Evolutionary conservation across 1,140 invertebrate genomes (phyloP).

Genomic region (Scylla paramamosain): DNA sequence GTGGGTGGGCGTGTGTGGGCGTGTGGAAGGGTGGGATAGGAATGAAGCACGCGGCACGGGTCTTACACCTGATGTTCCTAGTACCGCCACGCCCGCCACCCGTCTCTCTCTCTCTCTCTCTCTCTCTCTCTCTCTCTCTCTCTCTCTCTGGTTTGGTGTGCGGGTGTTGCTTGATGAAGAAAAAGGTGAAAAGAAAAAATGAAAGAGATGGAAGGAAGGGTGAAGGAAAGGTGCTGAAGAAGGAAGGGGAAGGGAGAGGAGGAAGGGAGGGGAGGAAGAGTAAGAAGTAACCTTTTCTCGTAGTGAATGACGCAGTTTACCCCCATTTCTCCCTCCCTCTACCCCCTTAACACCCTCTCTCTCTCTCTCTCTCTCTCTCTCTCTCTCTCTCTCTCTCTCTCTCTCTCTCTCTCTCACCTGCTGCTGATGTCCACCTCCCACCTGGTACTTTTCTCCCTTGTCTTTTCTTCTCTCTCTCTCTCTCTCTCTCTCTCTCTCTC

Average conservation of each 20-base stretch:
- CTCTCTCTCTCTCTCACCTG: conserved; percentile 16
- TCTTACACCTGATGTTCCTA: conserved; percentile 53
- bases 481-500: background rate
- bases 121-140: conserved; percentile 56
- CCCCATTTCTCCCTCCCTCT: background rate
- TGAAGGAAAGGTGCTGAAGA: background rate
- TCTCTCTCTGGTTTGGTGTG: conserved; percentile 46
- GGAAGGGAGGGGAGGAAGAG: background rate
- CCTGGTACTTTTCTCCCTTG: background rate
- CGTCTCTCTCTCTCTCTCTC: conserved; percentile 51
- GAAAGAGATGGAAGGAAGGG: background rate
- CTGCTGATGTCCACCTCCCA: background rate
- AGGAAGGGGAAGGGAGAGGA: background rate
- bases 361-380: conserved; percentile 20
- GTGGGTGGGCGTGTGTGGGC: background rate
- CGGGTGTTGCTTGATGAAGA: conserved; percentile 9
- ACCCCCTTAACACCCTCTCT: background rate
- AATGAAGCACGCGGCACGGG: conserved; percentile 59
- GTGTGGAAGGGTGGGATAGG: background rate
- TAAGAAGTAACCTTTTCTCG: background rate
- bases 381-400: conserved; percentile 12
- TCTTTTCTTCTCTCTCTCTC: background rate
- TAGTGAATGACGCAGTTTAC: background rate
- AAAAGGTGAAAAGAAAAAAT: background rate
- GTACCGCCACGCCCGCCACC: conserved; percentile 39